Conservation (phyloP, 2,113 vertebrate species). For the Rhynchomys soricoides region DNA sequence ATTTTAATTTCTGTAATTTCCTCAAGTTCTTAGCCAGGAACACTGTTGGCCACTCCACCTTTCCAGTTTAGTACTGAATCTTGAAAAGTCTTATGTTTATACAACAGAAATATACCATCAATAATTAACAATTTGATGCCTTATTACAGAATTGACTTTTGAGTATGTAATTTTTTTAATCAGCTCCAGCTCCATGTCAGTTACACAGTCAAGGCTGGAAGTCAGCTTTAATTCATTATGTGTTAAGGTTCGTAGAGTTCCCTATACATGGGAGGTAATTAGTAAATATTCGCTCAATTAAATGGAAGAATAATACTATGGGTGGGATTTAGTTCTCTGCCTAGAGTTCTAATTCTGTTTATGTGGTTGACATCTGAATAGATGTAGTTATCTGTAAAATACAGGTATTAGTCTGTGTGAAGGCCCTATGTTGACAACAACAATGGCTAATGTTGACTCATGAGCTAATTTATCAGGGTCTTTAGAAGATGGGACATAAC, state of each 20-base stretch:
- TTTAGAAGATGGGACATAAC: neutral
- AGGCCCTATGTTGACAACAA: neutral
- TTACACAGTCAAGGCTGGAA: neutral
- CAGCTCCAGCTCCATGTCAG: neutral
- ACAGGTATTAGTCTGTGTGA: neutral
- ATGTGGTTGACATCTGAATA: neutral
- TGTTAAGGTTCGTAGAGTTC: neutral
- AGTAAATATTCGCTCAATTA: neutral
- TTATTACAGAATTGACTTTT: slow-evolving; percentile 26
- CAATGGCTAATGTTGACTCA: neutral
- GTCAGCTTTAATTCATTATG: neutral
- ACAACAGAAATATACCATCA: neutral
- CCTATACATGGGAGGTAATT: neutral
- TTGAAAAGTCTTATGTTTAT: slow-evolving; percentile 18
- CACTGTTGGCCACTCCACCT: neutral
- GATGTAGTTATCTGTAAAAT: neutral
- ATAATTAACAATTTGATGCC: neutral
- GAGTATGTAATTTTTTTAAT: neutral
- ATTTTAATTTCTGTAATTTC: slow-evolving; percentile 55
- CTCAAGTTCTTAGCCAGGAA: neutral
- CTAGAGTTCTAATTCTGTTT: neutral
- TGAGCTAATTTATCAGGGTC: neutral
- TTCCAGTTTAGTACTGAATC: neutral
- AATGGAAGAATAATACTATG: neutral
- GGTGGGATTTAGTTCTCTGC: neutral